phyloP scores from a whole-genome alignment of 2,113 vertebrate genomes.

The Urocynchramus pylzowi region DNA sequence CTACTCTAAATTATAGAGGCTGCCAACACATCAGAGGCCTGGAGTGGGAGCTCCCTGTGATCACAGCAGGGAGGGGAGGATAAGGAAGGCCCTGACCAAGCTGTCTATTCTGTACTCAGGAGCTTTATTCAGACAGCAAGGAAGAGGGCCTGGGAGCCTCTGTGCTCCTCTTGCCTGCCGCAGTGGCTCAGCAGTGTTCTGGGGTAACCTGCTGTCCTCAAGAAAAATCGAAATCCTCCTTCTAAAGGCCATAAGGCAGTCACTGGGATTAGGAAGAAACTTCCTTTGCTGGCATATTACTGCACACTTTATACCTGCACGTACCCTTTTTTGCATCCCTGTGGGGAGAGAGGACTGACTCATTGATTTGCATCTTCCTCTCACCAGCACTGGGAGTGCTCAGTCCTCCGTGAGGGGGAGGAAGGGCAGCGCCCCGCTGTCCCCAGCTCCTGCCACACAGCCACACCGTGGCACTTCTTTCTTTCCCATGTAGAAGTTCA shows the following conservation, averaged over 20 bases:
- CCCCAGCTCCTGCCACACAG: not conserved
- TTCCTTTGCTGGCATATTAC: not conserved
- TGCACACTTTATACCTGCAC: not conserved
- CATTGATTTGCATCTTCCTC: not conserved
- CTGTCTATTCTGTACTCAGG: not conserved
- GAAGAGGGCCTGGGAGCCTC: not conserved
- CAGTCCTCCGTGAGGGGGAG: not conserved
- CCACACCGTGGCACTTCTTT: not conserved
- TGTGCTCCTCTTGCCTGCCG: not conserved
- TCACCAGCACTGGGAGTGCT: not conserved
- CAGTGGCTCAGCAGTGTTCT: not conserved
- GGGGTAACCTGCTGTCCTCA: not conserved
- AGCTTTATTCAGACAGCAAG: not conserved
- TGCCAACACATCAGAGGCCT: conserved; percentile 37
- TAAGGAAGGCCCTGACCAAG: conserved; percentile 33
- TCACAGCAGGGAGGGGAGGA: not conserved
- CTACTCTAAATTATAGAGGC: conserved; percentile 28
- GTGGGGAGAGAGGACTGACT: not conserved
- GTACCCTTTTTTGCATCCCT: not conserved
- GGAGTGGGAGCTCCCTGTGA: conserved; percentile 13
- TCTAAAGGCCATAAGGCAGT: not conserved
- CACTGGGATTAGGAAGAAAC: not conserved
- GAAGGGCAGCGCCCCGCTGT: not conserved
- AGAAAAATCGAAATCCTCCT: conserved; percentile 12
- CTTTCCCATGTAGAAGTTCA: not conserved